Conservation (phyloP, 2,113 vertebrate species). For the Microcebus lehilahytsara region DNA sequence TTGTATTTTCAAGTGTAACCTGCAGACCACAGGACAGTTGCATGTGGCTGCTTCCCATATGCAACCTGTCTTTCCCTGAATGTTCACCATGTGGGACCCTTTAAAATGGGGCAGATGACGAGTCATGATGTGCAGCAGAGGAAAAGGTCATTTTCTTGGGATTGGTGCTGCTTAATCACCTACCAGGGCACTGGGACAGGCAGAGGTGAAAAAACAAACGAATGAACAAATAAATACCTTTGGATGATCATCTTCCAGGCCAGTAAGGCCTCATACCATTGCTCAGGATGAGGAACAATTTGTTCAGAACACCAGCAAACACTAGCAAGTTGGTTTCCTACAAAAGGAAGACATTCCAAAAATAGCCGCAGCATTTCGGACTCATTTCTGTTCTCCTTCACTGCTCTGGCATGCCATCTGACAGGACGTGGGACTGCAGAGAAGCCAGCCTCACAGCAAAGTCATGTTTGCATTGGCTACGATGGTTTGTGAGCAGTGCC, state of each 20-base stretch:
- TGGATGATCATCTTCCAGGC: neutral
- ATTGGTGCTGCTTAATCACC: neutral
- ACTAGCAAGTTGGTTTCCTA: neutral
- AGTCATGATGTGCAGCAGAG: neutral
- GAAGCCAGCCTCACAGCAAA: neutral
- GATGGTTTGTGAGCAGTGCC: neutral
- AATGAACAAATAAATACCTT: neutral
- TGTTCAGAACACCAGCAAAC: neutral
- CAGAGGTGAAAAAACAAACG: neutral
- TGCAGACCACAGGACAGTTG: neutral
- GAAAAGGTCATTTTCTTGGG: neutral
- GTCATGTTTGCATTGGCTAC: neutral
- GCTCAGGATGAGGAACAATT: neutral
- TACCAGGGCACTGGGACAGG: neutral
- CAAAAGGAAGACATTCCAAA: conserved; percentile 8
- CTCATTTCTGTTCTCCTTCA: conserved; percentile 12
- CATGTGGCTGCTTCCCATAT: neutral
- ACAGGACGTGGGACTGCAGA: neutral
- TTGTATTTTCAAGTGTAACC: neutral
- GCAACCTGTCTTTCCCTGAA: neutral
- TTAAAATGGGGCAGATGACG: neutral
- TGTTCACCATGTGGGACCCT: too few relatives aligned
- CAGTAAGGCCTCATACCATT: neutral
- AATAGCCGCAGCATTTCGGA: neutral
- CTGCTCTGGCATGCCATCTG: neutral